phyloP scores from a whole-genome alignment of 2,888 invertebrate species.

The Acleris literana region DNA sequence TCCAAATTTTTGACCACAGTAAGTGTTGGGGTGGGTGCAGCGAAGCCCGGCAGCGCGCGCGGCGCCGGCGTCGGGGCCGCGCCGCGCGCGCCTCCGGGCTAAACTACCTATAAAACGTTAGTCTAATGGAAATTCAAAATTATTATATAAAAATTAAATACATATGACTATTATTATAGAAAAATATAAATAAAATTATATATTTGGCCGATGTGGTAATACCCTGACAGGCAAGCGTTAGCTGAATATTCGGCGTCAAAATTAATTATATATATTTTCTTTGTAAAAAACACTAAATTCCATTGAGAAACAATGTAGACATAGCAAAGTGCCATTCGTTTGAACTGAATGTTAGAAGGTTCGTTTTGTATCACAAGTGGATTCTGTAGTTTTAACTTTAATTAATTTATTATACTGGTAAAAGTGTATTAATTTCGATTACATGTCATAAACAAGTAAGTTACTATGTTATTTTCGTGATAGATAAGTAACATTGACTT shows the following conservation, averaged over 20 bases:
- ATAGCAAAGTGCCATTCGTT: slow-evolving; percentile 80
- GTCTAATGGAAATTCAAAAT: slow-evolving; percentile 83
- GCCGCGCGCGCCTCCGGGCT: slow-evolving; percentile 65
- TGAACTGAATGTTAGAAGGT: slow-evolving; percentile 66
- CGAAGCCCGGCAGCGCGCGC: slow-evolving; percentile 65
- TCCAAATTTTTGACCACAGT: slow-evolving; percentile 86
- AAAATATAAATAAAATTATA: slow-evolving; percentile 81
- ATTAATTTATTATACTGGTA: slow-evolving; percentile 57
- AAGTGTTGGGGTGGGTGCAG: slow-evolving; percentile 84
- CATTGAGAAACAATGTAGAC: slow-evolving; percentile 74
- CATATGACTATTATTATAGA: slow-evolving; percentile 82
- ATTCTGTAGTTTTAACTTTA: slow-evolving; percentile 55
- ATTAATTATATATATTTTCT: slow-evolving; percentile 68
- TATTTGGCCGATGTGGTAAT: slow-evolving; percentile 86
- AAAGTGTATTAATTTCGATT: slow-evolving; percentile 69
- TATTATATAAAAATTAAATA: slow-evolving; percentile 82
- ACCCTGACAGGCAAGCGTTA: slow-evolving; percentile 89
- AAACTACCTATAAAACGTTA: slow-evolving; percentile 72
- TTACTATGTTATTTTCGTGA: slow-evolving; percentile 79
- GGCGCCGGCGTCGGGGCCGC: slow-evolving; percentile 33
- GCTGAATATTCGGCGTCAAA: slow-evolving; percentile 78
- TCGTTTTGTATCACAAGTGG: slow-evolving; percentile 55
- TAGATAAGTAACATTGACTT: slow-evolving; percentile 73
- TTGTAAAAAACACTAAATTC: slow-evolving; percentile 53
- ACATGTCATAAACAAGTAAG: slow-evolving; percentile 60